phyloP scores from a whole-genome alignment of 1,140 invertebrate genomes.

The Conus betulinus region DNA sequence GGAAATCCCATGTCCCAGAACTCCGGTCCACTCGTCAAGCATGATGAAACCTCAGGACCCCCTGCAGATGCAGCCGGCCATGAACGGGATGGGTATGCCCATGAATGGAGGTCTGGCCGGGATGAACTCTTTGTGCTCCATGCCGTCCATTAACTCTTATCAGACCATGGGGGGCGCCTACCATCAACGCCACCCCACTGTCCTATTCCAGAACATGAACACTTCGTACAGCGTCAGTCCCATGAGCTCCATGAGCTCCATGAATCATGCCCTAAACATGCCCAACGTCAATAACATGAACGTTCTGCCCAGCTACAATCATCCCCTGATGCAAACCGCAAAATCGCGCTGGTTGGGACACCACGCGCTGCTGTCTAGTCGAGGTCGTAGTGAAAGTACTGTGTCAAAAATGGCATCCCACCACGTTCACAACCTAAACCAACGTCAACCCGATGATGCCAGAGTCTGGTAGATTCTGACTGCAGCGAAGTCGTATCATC shows the following conservation, averaged over 20 bases:
- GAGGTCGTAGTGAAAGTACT: neutral
- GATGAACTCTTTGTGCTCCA: slow-evolving; percentile 41
- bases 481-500: neutral
- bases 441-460: neutral
- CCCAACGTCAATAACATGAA: slow-evolving; percentile 71
- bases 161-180: slow-evolving; percentile 18
- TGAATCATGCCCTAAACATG: slow-evolving; percentile 63
- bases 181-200: slow-evolving; percentile 17
- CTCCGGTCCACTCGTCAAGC: slow-evolving; percentile 44
- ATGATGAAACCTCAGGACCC: slow-evolving; percentile 60
- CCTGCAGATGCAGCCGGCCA: slow-evolving; percentile 56
- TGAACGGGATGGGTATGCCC: slow-evolving; percentile 53
- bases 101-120: slow-evolving; percentile 54
- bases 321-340: slow-evolving; percentile 76
- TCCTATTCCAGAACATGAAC: slow-evolving; percentile 1
- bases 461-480: neutral
- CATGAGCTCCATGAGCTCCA: slow-evolving; percentile 59
- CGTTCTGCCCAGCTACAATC: slow-evolving; percentile 75
- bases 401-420: neutral
- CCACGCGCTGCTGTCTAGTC: slow-evolving; percentile 3
- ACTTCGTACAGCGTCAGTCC: slow-evolving; percentile 62
- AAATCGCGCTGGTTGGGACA: slow-evolving; percentile 68
- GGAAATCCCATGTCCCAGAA: slow-evolving; percentile 85
- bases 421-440: neutral
- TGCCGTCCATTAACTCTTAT: slow-evolving; percentile 29